Evolutionary conservation across 2,888 invertebrate species (phyloP).

Genomic region (Deladenus siricidicola): DNA sequence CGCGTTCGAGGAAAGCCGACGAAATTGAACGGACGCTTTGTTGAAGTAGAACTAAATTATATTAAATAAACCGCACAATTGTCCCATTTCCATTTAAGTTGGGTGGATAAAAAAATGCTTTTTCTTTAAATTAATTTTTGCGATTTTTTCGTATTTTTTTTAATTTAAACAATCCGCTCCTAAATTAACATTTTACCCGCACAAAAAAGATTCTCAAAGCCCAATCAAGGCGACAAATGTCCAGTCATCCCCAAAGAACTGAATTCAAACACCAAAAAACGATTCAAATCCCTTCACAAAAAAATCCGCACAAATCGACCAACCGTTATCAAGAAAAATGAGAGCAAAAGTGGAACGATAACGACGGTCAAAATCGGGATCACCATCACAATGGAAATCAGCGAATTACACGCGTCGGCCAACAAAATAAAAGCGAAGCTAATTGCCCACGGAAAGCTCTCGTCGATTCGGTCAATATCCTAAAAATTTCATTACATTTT

Average conservation of each 20-base stretch:
- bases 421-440: slow-evolving; percentile 9
- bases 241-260: too few relatives aligned
- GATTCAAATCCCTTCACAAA: too few relatives aligned
- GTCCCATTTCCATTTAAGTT: not conserved
- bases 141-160: slow-evolving; percentile 11
- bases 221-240: too few relatives aligned
- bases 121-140: not conserved
- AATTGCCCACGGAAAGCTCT: slow-evolving; percentile 13
- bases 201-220: too few relatives aligned
- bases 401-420: slow-evolving; percentile 16
- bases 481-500: too few relatives aligned
- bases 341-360: slow-evolving; percentile 31
- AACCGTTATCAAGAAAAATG: slow-evolving; percentile 38
- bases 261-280: too few relatives aligned
- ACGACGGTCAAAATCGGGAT: slow-evolving; percentile 41
- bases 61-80: not conserved
- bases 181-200: too few relatives aligned
- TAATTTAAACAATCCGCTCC: too few relatives aligned
- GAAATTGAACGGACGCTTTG: slow-evolving; percentile 25
- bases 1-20: slow-evolving; percentile 76
- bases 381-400: slow-evolving; percentile 25
- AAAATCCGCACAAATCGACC: slow-evolving; percentile 3
- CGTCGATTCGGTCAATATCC: slow-evolving; percentile 21
- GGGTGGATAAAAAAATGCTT: not conserved
- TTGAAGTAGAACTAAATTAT: slow-evolving; percentile 24